Percentiles rank a stretch among this genome's conserved stretches.
Evolutionary conservation across 1,140 invertebrate species (phyloP).

Genomic region (Ips typographus): DNA sequence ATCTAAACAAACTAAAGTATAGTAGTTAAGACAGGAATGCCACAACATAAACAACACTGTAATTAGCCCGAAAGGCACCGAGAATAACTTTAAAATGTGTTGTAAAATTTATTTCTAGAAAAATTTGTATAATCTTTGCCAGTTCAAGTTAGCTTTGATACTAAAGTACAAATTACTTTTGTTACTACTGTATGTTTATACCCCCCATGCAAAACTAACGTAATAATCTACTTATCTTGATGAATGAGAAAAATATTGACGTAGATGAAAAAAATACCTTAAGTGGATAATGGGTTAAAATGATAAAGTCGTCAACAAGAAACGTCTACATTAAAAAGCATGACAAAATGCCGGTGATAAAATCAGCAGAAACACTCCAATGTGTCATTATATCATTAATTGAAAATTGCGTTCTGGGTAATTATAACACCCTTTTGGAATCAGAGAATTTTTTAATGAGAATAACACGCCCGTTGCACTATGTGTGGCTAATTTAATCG

Average conservation of each 20-base stretch:
- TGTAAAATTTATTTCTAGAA: too few relatives aligned
- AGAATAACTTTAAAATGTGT: too few relatives aligned
- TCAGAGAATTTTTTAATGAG: too few relatives aligned
- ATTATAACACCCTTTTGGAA: too few relatives aligned
- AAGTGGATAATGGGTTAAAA: constrained; percentile 7
- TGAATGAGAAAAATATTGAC: constrained; percentile 6
- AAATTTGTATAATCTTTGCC: too few relatives aligned
- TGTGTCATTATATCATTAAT: too few relatives aligned
- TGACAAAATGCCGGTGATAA: neutral
- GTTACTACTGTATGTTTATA: neutral
- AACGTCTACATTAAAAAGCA: neutral
- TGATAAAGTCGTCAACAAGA: neutral
- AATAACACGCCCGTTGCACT: too few relatives aligned
- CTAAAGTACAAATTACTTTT: too few relatives aligned
- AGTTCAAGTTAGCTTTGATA: too few relatives aligned
- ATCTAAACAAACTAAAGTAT: neutral
- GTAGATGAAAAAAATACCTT: neutral
- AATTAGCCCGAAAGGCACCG: too few relatives aligned
- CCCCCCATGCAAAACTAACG: neutral
- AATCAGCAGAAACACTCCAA: neutral
- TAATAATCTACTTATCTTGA: constrained; percentile 1
- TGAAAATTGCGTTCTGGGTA: too few relatives aligned
- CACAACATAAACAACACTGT: neutral
- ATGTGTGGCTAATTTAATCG: too few relatives aligned
- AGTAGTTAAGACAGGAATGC: neutral